Base-by-base conservation (phyloP, 2,797 vertebrate species). In the Mus caroli region DNA sequence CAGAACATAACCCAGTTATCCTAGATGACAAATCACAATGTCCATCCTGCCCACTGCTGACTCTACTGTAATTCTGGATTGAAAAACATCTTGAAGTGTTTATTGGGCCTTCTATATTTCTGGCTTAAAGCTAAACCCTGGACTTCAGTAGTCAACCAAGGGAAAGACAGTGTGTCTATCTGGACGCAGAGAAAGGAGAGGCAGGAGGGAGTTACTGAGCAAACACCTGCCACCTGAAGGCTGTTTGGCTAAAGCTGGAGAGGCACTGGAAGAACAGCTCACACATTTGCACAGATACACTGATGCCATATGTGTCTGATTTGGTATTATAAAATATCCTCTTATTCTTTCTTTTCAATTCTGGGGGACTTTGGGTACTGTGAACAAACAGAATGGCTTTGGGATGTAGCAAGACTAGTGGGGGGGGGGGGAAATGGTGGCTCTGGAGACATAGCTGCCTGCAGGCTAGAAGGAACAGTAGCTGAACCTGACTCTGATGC, bases 31-130 rank as follows among this genome's bases (percentile, higher is more conserved):
- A 37, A n/a, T 17, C 31, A 22, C 40, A 10, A n/a, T 62, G 31
- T 58, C 40, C 20, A 22, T 20, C 13, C 62, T 76, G 46, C 54
- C 28, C 43, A 71, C 58, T 3, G 54, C 58, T 82, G 75, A 90
- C 62, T 87, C 50, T 10, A 8, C 58, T 79, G 56, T 1, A 24
- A 67, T 31, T 56, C 50, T 77, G 75, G 37, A 26, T 40, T 12
- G 54, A 31, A 60, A 37, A 93, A 52, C 50, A 37, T 91, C 75
- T 93, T 64, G 28, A 92, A 94, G 60, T 86, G 56, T 82, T 73
- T 92, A 34, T 56, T 37, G 46, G 56, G 4, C 54, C 43, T 75
- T 84, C 15, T 22, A 24, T 79, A 34, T 76, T 80, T 50, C 60
- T 67, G 67, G 40, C 31, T 24, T 15, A 58, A 83, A 62, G n/a